phyloP scores from a whole-genome alignment of 2,113 vertebrate species.

The Poecilia latipinna region DNA sequence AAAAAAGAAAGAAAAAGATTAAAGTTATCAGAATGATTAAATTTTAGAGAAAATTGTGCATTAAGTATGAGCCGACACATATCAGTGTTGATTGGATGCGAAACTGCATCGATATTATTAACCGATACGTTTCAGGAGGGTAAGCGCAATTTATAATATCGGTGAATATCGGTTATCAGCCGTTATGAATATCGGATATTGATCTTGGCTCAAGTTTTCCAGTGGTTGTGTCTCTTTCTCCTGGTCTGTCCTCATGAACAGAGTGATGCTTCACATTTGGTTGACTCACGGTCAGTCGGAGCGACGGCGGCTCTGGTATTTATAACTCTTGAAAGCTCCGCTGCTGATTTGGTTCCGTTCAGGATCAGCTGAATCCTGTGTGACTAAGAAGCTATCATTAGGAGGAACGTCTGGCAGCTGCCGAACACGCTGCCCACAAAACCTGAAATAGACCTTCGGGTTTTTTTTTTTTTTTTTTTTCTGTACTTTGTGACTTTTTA shows the following conservation, averaged over 20 bases:
- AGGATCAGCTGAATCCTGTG: neutral
- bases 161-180: neutral
- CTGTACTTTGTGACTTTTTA: no score
- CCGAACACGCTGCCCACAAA: no score
- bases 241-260: neutral
- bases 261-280: neutral
- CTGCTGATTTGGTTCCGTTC: neutral
- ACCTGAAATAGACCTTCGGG: neutral
- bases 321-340: neutral
- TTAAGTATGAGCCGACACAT: neutral
- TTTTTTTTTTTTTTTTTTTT: no score
- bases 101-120: no score
- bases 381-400: slow-evolving; percentile 1
- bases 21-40: neutral
- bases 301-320: neutral
- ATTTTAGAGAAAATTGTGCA: neutral
- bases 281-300: neutral
- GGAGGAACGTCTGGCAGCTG: neutral
- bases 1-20: neutral
- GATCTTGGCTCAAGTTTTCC: neutral
- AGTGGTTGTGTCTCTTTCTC: neutral
- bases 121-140: no score
- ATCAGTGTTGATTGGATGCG: no score
- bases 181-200: neutral
- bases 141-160: no score